Percentiles rank a stretch among this genome's conserved stretches.
Conservation (phyloP, 1,140 invertebrate genomes). For the Conus betulinus region DNA sequence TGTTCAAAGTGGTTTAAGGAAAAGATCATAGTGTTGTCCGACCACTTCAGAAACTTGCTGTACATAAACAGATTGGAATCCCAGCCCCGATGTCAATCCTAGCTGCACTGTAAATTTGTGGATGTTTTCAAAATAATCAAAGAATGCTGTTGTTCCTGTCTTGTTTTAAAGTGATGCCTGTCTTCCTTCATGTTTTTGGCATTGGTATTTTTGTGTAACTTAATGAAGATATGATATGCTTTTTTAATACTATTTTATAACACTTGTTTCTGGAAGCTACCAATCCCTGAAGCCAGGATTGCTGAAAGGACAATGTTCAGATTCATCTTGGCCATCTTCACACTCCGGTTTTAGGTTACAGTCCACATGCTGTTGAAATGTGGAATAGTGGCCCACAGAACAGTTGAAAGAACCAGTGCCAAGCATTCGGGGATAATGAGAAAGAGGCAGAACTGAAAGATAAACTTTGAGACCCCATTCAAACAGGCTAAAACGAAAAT, state of each 20-base stretch:
- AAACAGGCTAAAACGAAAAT: not conserved
- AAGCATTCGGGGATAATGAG: not conserved
- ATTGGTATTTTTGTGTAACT: not conserved
- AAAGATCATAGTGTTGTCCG: not conserved
- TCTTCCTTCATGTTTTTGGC: not conserved
- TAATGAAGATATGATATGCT: not conserved
- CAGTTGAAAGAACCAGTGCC: constrained; percentile 2
- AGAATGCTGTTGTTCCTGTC: not conserved
- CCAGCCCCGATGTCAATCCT: not conserved
- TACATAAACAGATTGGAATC: not conserved
- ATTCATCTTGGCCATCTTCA: not conserved
- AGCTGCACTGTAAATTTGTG: not conserved
- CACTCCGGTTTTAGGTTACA: constrained; percentile 25
- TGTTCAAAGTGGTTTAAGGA: not conserved
- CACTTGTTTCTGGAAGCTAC: not conserved
- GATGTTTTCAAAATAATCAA: not conserved
- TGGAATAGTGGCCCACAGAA: not conserved
- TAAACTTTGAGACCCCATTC: not conserved
- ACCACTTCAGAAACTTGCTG: not conserved
- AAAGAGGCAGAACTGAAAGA: not conserved
- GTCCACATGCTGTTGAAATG: not conserved
- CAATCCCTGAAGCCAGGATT: not conserved
- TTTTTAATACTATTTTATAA: not conserved
- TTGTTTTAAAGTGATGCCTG: not conserved
- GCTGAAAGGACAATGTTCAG: constrained; percentile 7